A percentile compares a stretch with the other conserved stretches of the same genome.
phyloP scores from a whole-genome alignment of 2,888 invertebrate genomes.

The Agrotis puta region DNA sequence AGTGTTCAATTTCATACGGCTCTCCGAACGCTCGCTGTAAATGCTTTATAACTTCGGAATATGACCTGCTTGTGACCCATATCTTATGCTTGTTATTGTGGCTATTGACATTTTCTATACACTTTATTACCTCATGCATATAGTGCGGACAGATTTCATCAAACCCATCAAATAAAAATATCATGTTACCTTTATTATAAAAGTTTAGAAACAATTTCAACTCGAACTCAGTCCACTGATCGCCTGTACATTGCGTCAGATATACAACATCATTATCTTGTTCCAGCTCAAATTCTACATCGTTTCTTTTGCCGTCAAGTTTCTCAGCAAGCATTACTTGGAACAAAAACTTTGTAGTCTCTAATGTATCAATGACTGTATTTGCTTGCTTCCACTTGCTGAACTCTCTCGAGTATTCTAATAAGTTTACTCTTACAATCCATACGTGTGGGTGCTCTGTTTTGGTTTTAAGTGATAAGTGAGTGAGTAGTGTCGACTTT shows the following conservation, averaged over 20 bases:
- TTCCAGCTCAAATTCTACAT: slow-evolving; percentile 7
- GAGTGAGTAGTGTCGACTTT: slow-evolving; percentile 55
- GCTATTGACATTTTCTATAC: slow-evolving; percentile 19
- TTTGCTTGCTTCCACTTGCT: slow-evolving; percentile 27
- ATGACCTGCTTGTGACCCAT: slow-evolving; percentile 61
- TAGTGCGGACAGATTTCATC: slow-evolving; percentile 64
- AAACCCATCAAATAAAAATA: slow-evolving; percentile 62
- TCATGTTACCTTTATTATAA: slow-evolving; percentile 31
- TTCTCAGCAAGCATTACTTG: slow-evolving; percentile 6
- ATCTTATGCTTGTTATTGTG: slow-evolving; percentile 23
- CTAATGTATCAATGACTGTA: slow-evolving; percentile 13
- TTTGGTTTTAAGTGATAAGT: slow-evolving; percentile 50
- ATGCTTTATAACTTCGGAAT: slow-evolving; percentile 34
- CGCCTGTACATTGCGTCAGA: slow-evolving; percentile 16
- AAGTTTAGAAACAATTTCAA: slow-evolving; percentile 49
- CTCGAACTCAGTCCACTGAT: slow-evolving; percentile 27
- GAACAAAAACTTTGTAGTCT: slow-evolving; percentile 27
- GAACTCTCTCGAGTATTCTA: slow-evolving; percentile 37
- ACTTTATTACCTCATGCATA: slow-evolving; percentile 31
- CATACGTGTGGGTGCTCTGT: slow-evolving; percentile 36
- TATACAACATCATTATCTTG: slow-evolving; percentile 10
- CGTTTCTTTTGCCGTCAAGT: slow-evolving; percentile 1
- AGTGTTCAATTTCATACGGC: slow-evolving; percentile 32
- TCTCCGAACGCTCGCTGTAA: slow-evolving; percentile 45
- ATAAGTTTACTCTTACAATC: slow-evolving; percentile 53